phyloP scores from a whole-genome alignment of 2,888 invertebrate species.

The Apamea crenata region DNA sequence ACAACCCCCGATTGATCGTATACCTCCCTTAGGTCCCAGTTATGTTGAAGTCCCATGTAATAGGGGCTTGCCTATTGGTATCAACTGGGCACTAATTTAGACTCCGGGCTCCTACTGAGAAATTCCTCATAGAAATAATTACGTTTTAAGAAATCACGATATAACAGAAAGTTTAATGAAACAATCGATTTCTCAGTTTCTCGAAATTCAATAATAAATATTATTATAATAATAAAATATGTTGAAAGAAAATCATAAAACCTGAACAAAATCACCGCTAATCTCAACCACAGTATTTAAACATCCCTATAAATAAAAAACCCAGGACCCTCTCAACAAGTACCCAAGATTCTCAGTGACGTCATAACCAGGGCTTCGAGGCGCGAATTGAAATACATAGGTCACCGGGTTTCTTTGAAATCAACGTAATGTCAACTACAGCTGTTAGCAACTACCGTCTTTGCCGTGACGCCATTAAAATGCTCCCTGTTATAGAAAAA shows the following conservation, averaged over 20 bases:
- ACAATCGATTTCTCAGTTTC: too few species aligned
- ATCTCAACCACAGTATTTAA: neutral
- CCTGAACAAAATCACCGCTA: neutral
- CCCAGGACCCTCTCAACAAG: slow-evolving; percentile 6
- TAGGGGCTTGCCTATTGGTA: too few species aligned
- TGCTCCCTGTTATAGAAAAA: slow-evolving; percentile 17
- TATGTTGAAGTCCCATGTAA: too few species aligned
- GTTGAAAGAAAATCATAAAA: neutral
- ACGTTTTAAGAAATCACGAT: neutral
- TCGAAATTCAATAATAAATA: too few species aligned
- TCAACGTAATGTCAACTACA: slow-evolving; percentile 51
- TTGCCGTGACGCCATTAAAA: slow-evolving; percentile 35
- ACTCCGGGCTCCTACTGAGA: neutral
- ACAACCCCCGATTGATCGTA: too few species aligned
- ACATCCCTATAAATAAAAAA: neutral
- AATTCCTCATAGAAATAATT: neutral
- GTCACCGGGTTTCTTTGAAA: slow-evolving; percentile 56
- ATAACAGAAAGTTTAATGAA: too few species aligned
- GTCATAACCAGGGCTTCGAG: slow-evolving; percentile 11
- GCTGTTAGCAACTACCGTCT: slow-evolving; percentile 11
- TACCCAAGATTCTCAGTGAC: neutral
- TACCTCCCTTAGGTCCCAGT: too few species aligned
- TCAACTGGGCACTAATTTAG: too few species aligned
- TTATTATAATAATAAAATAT: too few species aligned
- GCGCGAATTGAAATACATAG: slow-evolving; percentile 29